These are phyloP conservation scores for Eristalis pertinax DNA, from an alignment of 2,888 invertebrate species.

Conservation along the genomic window DNA sequence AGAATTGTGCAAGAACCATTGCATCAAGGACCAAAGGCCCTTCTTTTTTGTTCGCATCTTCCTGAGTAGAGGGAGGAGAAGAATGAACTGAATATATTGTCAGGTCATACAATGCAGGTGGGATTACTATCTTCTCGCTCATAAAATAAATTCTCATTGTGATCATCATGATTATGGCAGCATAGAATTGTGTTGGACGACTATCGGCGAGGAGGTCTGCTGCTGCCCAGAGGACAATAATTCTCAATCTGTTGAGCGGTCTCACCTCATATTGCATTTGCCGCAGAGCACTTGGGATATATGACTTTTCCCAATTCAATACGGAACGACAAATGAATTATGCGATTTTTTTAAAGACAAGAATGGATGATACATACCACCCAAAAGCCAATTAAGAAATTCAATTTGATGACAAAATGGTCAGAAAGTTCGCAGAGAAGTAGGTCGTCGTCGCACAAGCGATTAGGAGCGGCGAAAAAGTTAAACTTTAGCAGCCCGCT, in stretches of 20 bases:
- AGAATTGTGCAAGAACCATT: constrained; percentile 39
- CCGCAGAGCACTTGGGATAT: constrained; percentile 32
- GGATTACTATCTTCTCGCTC: constrained; percentile 35
- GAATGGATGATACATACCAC: background rate
- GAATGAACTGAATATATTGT: constrained; percentile 10
- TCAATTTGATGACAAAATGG: constrained; percentile 37
- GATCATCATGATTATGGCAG: constrained; percentile 38
- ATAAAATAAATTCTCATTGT: constrained; percentile 49
- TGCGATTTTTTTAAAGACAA: background rate
- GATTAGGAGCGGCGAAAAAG: constrained; percentile 43
- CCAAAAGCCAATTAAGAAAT: constrained; percentile 32
- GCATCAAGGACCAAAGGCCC: constrained; percentile 24
- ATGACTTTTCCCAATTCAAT: constrained; percentile 5
- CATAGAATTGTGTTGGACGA: background rate
- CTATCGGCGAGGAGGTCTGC: background rate
- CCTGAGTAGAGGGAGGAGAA: background rate
- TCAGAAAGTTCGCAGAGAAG: constrained; percentile 34
- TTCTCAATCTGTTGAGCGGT: constrained; percentile 23
- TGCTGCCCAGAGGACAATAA: constrained; percentile 2
- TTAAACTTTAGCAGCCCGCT: constrained; percentile 60
- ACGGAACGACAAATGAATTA: no score
- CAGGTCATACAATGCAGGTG: constrained; percentile 27
- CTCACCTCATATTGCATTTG: constrained; percentile 9
- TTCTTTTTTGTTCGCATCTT: background rate
- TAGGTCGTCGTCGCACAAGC: constrained; percentile 40